phyloP scores from a whole-genome alignment of 2,888 invertebrate species.

The Criorhina ranunculi region DNA sequence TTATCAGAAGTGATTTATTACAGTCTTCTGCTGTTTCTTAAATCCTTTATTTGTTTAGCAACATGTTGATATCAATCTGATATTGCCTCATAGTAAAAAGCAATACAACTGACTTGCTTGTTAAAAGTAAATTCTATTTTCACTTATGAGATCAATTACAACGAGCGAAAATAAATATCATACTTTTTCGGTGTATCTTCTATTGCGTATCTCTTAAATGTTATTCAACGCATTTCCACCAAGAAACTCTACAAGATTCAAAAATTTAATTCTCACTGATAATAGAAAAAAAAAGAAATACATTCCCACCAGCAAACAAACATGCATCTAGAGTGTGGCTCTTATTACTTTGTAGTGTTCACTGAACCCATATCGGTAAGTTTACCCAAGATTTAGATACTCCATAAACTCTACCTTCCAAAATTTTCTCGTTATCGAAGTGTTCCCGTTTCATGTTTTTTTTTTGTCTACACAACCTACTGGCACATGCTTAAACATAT shows the following conservation, averaged over 20 bases:
- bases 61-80: constrained; percentile 10
- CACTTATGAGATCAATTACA: no score
- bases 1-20: neutral
- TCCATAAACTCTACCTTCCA: constrained; percentile 22
- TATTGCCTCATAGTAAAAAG: no score
- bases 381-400: constrained; percentile 51
- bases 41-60: neutral
- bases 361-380: constrained; percentile 57
- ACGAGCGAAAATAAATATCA: neutral
- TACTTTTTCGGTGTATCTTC: neutral
- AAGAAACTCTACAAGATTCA: neutral
- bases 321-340: constrained; percentile 22
- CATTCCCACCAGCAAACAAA: constrained; percentile 29
- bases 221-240: neutral
- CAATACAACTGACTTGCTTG: no score
- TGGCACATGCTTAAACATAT: constrained; percentile 58
- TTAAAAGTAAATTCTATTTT: no score
- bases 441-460: constrained; percentile 32
- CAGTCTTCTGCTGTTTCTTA: no score
- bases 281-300: constrained; percentile 19
- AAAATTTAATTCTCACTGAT: constrained; percentile 19
- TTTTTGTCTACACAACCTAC: constrained; percentile 21
- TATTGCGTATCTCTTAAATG: neutral
- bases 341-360: constrained; percentile 8
- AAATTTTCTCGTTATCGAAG: constrained; percentile 54